Percentiles rank a stretch among this genome's conserved stretches.
Evolutionary conservation across 2,113 vertebrate genomes (phyloP).

Genomic region (Prunella himalayana): DNA sequence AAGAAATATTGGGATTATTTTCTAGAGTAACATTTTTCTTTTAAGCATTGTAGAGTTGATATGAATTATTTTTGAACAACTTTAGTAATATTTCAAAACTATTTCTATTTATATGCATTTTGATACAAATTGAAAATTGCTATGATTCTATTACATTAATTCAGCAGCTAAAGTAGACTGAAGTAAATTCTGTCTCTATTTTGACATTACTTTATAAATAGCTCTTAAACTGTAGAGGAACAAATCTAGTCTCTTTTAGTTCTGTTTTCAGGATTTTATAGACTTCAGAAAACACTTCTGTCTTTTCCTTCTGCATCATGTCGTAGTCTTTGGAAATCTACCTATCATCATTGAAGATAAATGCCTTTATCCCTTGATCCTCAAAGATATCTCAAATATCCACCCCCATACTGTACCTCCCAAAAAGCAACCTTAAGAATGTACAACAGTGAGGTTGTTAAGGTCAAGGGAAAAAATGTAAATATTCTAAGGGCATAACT

Average conservation of each 20-base stretch:
- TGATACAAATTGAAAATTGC: background rate
- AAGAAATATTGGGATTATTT: background rate
- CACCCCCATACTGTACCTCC: background rate
- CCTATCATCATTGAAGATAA: no score
- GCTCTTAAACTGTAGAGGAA: background rate
- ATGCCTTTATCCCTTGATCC: background rate
- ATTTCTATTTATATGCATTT: background rate
- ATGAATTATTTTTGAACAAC: background rate
- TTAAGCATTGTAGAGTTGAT: background rate
- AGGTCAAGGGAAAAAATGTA: background rate
- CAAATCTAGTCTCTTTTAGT: background rate
- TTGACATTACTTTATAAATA: background rate
- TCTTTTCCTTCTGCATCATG: background rate
- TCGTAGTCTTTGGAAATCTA: background rate
- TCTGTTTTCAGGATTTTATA: background rate
- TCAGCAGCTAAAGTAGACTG: background rate
- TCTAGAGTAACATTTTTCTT: background rate
- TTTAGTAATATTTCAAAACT: background rate
- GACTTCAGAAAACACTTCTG: background rate
- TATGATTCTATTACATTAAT: background rate
- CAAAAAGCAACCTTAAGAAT: background rate
- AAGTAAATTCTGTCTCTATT: background rate
- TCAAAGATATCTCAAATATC: background rate
- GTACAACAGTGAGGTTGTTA: background rate
- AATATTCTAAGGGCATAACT: background rate